Percentiles rank a stretch among this genome's conserved stretches.
Evolutionary conservation across 1,140 invertebrate species (phyloP).

Genomic region (Drosophila melanogaster): DNA sequence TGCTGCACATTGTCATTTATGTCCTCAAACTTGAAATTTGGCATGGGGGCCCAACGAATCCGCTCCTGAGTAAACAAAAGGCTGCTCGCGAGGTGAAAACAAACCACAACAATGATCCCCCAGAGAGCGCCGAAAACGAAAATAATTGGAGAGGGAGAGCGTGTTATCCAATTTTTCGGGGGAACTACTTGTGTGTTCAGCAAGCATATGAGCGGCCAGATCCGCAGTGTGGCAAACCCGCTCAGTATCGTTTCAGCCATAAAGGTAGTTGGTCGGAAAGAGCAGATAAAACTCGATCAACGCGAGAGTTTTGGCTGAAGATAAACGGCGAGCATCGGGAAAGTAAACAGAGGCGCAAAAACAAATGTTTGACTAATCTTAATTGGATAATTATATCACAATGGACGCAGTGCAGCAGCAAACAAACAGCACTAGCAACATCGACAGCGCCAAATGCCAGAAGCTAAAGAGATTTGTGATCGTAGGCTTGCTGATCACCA

Average conservation of each 20-base stretch:
- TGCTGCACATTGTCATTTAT: constrained; percentile 6
- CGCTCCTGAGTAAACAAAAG: constrained; percentile 36
- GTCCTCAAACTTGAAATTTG: neutral
- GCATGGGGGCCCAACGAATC: constrained; percentile 15
- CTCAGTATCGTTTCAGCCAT: constrained; percentile 35
- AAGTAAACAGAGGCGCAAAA: constrained; percentile 20
- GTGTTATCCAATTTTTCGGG: constrained; percentile 7
- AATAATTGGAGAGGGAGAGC: neutral
- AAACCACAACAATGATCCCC: constrained; percentile 50
- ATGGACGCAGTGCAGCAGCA: constrained; percentile 36
- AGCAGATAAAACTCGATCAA: constrained; percentile 21
- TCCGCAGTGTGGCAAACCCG: constrained; percentile 24
- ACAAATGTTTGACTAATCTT: constrained; percentile 49
- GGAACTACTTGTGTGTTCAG: constrained; percentile 19
- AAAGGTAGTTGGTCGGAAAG: constrained; percentile 20
- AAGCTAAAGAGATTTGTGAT: constrained; percentile 76
- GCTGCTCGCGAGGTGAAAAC: constrained; percentile 36
- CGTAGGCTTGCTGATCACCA: constrained; percentile 59
- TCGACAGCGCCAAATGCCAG: constrained; percentile 73
- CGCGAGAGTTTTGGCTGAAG: constrained; percentile 6
- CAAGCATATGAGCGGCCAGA: constrained; percentile 30
- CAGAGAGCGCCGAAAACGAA: constrained; percentile 17
- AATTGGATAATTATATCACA: constrained; percentile 54
- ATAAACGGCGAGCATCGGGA: constrained; percentile 11
- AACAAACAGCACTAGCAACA: constrained; percentile 44